Conservation (phyloP, 1,140 invertebrate genomes). For the Zaprionus davidi region DNA sequence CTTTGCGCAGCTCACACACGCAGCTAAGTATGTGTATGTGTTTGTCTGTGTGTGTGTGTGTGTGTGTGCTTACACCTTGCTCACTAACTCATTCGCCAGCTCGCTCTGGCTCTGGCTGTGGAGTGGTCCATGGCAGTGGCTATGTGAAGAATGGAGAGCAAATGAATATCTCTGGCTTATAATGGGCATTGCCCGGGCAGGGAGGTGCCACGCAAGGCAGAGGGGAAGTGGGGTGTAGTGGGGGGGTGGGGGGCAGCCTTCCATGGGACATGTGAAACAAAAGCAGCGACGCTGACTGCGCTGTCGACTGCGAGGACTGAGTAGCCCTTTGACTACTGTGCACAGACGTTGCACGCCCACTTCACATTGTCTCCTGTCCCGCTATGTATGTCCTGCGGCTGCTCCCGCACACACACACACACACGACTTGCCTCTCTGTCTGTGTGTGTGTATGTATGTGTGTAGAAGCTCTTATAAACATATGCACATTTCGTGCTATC, state of each 20-base stretch:
- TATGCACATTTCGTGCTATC: conserved; percentile 81
- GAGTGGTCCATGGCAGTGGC: conserved; percentile 64
- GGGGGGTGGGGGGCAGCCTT: background rate
- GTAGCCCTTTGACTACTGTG: conserved; percentile 68
- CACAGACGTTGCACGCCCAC: conserved; percentile 48
- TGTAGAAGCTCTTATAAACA: conserved; percentile 70
- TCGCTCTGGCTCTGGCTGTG: conserved; percentile 44
- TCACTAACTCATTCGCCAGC: conserved; percentile 45
- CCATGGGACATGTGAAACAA: background rate
- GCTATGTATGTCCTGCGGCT: conserved; percentile 55
- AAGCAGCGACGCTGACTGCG: conserved; percentile 17
- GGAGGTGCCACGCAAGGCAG: background rate
- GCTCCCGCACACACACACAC: conserved; percentile 22
- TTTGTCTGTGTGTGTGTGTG: conserved; percentile 14
- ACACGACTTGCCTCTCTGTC: conserved; percentile 8
- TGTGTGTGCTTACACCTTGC: conserved; percentile 18
- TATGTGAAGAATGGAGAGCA: conserved; percentile 78
- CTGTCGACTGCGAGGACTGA: conserved; percentile 29
- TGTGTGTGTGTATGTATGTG: conserved; percentile 12
- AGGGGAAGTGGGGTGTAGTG: background rate
- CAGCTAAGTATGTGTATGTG: conserved; percentile 19
- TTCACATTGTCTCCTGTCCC: conserved; percentile 39
- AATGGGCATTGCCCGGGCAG: conserved; percentile 71
- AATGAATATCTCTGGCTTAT: conserved; percentile 81
- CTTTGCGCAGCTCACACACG: conserved; percentile 74